A percentile compares a stretch with the other conserved stretches of the same genome.
These are phyloP conservation scores for Orthochromis indermauri DNA, from an alignment of 2,113 vertebrate genomes.

Conservation along the genomic window DNA sequence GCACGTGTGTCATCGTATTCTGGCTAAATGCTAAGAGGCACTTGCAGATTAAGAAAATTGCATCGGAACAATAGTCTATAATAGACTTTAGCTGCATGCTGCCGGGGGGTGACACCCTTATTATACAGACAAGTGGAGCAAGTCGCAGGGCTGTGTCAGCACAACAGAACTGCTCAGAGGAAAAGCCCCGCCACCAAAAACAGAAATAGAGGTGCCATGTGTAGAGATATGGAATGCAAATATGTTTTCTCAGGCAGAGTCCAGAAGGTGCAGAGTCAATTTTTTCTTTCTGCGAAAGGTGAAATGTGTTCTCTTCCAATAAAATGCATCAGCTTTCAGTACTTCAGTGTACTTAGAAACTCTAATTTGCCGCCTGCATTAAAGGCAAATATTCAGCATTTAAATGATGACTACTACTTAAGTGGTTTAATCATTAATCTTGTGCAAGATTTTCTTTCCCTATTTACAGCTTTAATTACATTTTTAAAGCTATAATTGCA, in stretches of 20 bases:
- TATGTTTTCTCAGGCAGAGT: neutral
- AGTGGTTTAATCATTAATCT: neutral
- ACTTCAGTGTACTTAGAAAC: neutral
- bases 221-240: neutral
- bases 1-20: neutral
- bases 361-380: neutral
- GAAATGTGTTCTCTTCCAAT: neutral
- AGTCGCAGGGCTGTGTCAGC: slow-evolving; percentile 41
- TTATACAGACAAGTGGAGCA: slow-evolving; percentile 62
- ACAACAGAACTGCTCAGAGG: slow-evolving; percentile 6
- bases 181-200: neutral
- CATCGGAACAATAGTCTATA: slow-evolving; percentile 30
- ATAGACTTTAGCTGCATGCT: slow-evolving; percentile 12
- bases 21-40: slow-evolving; percentile 16
- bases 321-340: neutral
- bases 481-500: neutral
- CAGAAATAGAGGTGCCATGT: neutral
- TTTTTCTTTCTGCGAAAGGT: neutral
- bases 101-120: slow-evolving; percentile 38
- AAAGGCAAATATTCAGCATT: neutral
- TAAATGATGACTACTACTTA: neutral
- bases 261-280: neutral
- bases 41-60: slow-evolving; percentile 32
- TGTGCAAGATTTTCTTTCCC: neutral
- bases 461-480: neutral